Conservation (phyloP, 1,140 invertebrate species). For the Maniola jurtina region DNA sequence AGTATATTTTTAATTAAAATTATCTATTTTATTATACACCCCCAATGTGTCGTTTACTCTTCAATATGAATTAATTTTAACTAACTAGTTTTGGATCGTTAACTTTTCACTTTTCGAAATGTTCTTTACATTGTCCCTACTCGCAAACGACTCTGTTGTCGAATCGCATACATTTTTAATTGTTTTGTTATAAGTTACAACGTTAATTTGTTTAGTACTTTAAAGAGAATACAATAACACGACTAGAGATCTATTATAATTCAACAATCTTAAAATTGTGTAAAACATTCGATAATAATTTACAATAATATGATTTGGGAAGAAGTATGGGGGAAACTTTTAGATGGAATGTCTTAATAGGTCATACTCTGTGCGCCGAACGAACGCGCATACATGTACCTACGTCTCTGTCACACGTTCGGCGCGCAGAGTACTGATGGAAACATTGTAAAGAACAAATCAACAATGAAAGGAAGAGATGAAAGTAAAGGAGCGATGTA, state of each 20-base stretch:
- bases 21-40: conserved; percentile 33
- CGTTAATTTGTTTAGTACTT: conserved; percentile 18
- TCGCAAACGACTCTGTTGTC: conserved; percentile 5
- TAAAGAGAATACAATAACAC: conserved; percentile 31
- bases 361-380: conserved; percentile 1
- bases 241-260: conserved; percentile 36
- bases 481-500: conserved; percentile 19
- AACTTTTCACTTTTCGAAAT: conserved; percentile 32
- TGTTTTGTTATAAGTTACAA: not conserved
- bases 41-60: conserved; percentile 25
- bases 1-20: conserved; percentile 43
- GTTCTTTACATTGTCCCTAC: conserved; percentile 46
- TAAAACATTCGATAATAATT: conserved; percentile 34
- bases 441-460: conserved; percentile 49
- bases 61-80: conserved; percentile 27
- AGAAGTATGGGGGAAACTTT: conserved; percentile 11
- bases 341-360: conserved; percentile 39
- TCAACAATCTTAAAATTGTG: conserved; percentile 34
- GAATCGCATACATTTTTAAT: not conserved
- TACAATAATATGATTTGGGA: conserved; percentile 10
- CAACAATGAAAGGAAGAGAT: conserved; percentile 41
- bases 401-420: no score
- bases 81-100: conserved; percentile 33
- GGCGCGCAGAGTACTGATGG: not conserved
- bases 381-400: not conserved